Evolutionary conservation across 2,888 invertebrate genomes (phyloP).

Genomic region (Caenorhabditis sulstoni): DNA sequence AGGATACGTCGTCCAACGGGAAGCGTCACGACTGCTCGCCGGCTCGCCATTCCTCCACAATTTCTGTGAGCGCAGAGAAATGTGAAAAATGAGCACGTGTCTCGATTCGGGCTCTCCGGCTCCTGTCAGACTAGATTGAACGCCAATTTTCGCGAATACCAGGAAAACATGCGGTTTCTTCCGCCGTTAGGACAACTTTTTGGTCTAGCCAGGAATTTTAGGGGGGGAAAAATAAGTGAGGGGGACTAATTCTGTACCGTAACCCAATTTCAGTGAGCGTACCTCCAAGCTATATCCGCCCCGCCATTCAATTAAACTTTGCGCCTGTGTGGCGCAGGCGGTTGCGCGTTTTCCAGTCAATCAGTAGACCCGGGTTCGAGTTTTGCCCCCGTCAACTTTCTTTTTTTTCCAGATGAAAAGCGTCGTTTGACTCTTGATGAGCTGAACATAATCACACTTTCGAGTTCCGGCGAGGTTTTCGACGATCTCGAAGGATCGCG

Average conservation of each 20-base stretch:
- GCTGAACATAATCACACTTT: constrained; percentile 20
- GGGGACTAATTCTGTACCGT: too few relatives aligned
- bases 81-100: not conserved
- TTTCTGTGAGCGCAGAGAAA: constrained; percentile 34
- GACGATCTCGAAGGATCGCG: constrained; percentile 35
- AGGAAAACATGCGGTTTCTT: too few relatives aligned
- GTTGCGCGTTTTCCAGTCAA: too few relatives aligned
- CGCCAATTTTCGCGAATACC: too few relatives aligned
- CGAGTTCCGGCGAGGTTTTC: constrained; percentile 6
- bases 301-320: too few relatives aligned
- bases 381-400: constrained; percentile 12
- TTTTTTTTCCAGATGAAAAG: constrained; percentile 27
- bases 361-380: constrained; percentile 7
- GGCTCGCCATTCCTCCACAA: constrained; percentile 29
- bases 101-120: not conserved
- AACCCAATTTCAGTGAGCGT: too few relatives aligned
- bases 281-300: too few relatives aligned
- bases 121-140: not conserved
- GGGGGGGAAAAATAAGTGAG: too few relatives aligned
- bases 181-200: too few relatives aligned
- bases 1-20: constrained; percentile 13
- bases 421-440: constrained; percentile 2
- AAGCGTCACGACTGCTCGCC: not conserved
- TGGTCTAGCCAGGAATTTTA: too few relatives aligned
- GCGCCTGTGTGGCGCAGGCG: too few relatives aligned